Percentiles rank a stretch among this genome's conserved stretches.
These are phyloP conservation scores for Cercocebus atys DNA, from an alignment of 2,113 vertebrate genomes.

Conservation along the genomic window DNA sequence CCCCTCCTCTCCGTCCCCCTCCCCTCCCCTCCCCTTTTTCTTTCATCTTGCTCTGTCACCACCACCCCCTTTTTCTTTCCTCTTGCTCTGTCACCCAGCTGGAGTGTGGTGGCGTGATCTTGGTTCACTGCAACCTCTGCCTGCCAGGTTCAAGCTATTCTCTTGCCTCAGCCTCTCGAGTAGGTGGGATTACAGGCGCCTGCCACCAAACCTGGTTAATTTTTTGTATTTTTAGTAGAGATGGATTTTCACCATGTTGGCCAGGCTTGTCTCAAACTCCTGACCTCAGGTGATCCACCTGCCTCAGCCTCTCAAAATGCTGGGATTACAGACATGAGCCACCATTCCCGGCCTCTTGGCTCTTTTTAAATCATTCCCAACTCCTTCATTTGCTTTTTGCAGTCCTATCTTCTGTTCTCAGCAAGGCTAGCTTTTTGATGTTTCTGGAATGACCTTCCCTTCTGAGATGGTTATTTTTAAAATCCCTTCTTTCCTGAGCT, in stretches of 20 bases:
- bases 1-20: accelerated
- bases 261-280: not conserved
- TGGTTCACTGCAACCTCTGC: not conserved
- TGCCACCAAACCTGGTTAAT: not conserved
- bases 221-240: not conserved
- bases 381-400: not conserved
- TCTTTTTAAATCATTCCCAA: slow-evolving; percentile 23
- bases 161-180: too few species aligned
- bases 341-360: not conserved
- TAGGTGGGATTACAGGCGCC: too few species aligned
- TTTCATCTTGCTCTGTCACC: not conserved
- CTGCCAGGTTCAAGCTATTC: not conserved
- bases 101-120: not conserved
- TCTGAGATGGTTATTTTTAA: not conserved
- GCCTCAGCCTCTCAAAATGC: not conserved
- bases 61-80: too few species aligned
- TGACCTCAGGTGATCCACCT: not conserved
- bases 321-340: not conserved
- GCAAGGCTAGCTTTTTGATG: not conserved
- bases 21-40: too few species aligned
- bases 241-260: too few species aligned
- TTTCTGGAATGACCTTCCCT: slow-evolving; percentile 32
- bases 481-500: not conserved
- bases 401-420: not conserved
- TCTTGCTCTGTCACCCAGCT: not conserved